A percentile compares a stretch with the other conserved stretches of the same genome.
These are phyloP conservation scores for Drosophila helvetica DNA, from an alignment of 2,888 invertebrate species.

Conservation along the genomic window DNA sequence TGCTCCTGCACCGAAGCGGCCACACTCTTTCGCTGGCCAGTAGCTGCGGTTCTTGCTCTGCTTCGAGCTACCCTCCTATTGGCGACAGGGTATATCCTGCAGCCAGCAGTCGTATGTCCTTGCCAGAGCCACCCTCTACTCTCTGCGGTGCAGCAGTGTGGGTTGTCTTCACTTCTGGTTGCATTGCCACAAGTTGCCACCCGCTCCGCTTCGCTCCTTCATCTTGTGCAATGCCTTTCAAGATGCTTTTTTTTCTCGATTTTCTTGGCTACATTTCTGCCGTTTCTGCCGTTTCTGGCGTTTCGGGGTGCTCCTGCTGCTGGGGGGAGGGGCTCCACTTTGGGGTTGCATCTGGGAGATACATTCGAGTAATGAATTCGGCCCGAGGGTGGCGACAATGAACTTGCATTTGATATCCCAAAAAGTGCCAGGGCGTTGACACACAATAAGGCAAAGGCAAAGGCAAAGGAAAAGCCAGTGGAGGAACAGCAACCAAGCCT, in stretches of 20 bases:
- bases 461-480: neutral
- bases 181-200: constrained; percentile 69
- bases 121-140: constrained; percentile 60
- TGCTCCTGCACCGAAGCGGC: neutral
- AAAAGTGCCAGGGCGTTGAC: constrained; percentile 38
- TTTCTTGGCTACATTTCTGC: constrained; percentile 56
- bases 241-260: constrained; percentile 47
- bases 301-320: constrained; percentile 1
- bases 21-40: neutral
- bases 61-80: neutral
- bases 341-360: constrained; percentile 70
- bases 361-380: constrained; percentile 65
- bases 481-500: constrained; percentile 23
- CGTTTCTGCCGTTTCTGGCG: too few relatives aligned
- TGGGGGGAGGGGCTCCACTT: constrained; percentile 43
- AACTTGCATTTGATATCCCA: constrained; percentile 50
- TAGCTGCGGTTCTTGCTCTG: neutral
- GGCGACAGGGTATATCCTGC: constrained; percentile 44
- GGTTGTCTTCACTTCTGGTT: constrained; percentile 60
- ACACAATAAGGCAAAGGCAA: constrained; percentile 31
- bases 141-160: constrained; percentile 43
- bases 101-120: constrained; percentile 53
- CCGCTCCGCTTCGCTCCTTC: constrained; percentile 27
- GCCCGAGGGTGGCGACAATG: constrained; percentile 64
- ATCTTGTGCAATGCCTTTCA: constrained; percentile 61